Evolutionary conservation across 2,113 vertebrate species (phyloP).

Genomic region (Symphodus melops): DNA sequence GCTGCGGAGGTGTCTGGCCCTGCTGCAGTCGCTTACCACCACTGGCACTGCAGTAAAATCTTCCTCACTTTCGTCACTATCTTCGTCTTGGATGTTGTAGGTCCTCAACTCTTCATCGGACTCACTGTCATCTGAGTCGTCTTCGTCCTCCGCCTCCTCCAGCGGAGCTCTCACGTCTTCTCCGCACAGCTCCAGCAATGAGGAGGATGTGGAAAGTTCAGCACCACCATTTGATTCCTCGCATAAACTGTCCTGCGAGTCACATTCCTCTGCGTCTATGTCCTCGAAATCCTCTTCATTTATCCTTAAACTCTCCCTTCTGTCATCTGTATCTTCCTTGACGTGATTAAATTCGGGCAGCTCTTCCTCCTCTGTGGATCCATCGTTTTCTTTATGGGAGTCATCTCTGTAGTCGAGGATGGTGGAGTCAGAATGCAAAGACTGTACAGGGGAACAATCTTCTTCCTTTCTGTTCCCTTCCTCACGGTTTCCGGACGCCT

Average conservation of each 20-base stretch:
- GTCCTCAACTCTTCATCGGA: slow-evolving; percentile 94
- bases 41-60: slow-evolving; percentile 88
- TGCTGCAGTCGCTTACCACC: slow-evolving; percentile 92
- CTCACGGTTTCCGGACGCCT: slow-evolving; percentile 63
- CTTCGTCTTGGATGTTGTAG: slow-evolving; percentile 91
- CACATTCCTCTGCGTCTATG: slow-evolving; percentile 88
- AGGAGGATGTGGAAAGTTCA: slow-evolving; percentile 72
- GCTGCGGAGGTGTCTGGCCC: slow-evolving; percentile 88
- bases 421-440: slow-evolving; percentile 70
- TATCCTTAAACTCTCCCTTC: slow-evolving; percentile 77
- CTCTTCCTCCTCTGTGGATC: slow-evolving; percentile 69
- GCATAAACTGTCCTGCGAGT: slow-evolving; percentile 87
- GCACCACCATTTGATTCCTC: slow-evolving; percentile 60
- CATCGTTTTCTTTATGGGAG: slow-evolving; percentile 62
- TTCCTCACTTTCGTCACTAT: slow-evolving; percentile 95
- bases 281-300: slow-evolving; percentile 84
- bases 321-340: slow-evolving; percentile 82
- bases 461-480: slow-evolving; percentile 58
- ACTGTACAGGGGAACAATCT: slow-evolving; percentile 69
- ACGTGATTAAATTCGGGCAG: slow-evolving; percentile 81
- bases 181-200: slow-evolving; percentile 74
- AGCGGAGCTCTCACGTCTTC: slow-evolving; percentile 77
- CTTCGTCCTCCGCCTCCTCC: slow-evolving; percentile 88
- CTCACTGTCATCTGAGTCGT: slow-evolving; percentile 94
- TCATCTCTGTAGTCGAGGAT: slow-evolving; percentile 63